These are phyloP conservation scores for Saiga tatarica DNA, from an alignment of 2,113 vertebrate genomes.

Conservation along the genomic window DNA sequence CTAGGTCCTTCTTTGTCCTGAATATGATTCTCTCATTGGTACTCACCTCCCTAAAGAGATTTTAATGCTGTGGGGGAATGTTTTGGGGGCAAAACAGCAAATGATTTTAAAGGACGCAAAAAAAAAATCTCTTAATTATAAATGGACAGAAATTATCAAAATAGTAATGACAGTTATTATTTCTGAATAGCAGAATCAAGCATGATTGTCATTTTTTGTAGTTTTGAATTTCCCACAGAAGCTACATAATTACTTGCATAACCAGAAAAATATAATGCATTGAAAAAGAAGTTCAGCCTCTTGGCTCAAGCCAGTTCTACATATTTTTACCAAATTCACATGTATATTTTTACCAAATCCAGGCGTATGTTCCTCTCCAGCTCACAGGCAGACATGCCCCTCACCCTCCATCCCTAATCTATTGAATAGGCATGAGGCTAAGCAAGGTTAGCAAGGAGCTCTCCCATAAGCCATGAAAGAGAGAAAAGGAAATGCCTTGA, in stretches of 20 bases:
- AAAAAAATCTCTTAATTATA: not conserved
- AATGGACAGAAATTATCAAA: conserved; percentile 13
- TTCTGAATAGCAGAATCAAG: conserved; percentile 19
- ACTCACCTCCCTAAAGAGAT: not conserved
- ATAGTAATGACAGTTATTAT: not conserved
- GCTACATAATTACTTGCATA: not conserved
- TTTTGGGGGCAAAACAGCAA: not conserved
- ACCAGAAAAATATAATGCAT: not conserved
- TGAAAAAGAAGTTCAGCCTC: not conserved
- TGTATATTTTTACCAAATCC: not conserved
- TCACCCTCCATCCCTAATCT: not conserved
- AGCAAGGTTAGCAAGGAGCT: not conserved
- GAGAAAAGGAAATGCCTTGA: not conserved
- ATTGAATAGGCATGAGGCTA: too few relatives aligned
- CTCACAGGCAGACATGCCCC: not conserved
- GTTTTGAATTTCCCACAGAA: not conserved
- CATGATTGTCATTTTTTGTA: not conserved
- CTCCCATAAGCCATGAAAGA: not conserved
- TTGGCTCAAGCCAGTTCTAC: not conserved
- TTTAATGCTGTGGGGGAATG: not conserved
- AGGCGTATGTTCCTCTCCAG: not conserved
- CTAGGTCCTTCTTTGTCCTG: not conserved
- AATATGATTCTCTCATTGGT: not conserved
- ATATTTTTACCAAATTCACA: not conserved
- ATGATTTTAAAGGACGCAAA: not conserved